Evolutionary conservation across 2,797 vertebrate species (phyloP), one percentile per base, ranked within the genome.

Genomic region (Phyllotis vaccarum): DNA sequence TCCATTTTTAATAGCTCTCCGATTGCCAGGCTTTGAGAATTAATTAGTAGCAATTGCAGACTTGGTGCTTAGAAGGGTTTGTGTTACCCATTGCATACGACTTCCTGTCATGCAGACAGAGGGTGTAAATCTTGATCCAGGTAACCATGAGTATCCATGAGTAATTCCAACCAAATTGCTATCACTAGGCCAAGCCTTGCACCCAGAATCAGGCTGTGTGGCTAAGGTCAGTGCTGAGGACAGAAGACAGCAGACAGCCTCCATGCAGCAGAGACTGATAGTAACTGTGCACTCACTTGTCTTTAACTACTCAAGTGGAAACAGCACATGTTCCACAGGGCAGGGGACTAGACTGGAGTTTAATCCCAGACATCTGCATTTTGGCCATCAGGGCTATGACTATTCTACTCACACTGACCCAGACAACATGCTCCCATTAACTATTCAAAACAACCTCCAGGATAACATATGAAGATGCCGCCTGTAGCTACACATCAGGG

Each of bases 161-260:
- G 94, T 96, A 96, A 97, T 72, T 93, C 56, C 94, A 56, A 96
- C 91, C 90, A 85, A 95, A 52, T 89, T 81, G 49, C 66, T 79
- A 31, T 90, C 80, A 64, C 74, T 82, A 79, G 31, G 80, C 60
- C 93, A 93, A 91, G 56, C 22, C 22, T 94, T 79, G 58, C 40
- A n/a, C 86, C 46, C n/a, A 24, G 90, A 96, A 85, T 89, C 52
- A 93, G 93, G 68, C 87, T 86, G 66, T 87, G 68, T 68, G 5
- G 21, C 96, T 97, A 94, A 97, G 87, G 83, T 97, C 96, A 97
- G 93, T 70, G 76, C n/a, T 96, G 93, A n/a, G n/a, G n/a, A n/a
- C n/a, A n/a, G n/a, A n/a, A n/a, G n/a, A n/a, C 96, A 86, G 37
- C 52, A 90, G 89, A 88, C 83, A 93, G 74, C 46, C 95, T 96